Percentiles rank a stretch among this genome's conserved stretches.
phyloP scores from a whole-genome alignment of 2,797 vertebrate species.

The Poeciliopsis gracilis region DNA sequence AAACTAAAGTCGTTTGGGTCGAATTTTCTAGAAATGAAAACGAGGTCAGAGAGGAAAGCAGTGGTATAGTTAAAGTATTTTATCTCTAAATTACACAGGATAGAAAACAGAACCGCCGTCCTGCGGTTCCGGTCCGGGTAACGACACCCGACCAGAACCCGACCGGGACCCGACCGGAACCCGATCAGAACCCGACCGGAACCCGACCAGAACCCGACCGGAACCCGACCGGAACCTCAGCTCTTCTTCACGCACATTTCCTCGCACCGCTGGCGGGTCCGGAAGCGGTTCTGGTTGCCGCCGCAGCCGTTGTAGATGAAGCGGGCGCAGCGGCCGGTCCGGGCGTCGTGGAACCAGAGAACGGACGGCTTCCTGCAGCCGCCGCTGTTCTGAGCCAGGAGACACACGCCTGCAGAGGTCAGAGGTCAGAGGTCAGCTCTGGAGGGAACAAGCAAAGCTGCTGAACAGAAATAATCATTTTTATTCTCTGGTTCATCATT shows the following conservation, averaged over 20 bases:
- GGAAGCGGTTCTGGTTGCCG: conserved; percentile 81
- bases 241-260: conserved; percentile 51
- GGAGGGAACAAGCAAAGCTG: too few relatives aligned
- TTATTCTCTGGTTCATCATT: too few relatives aligned
- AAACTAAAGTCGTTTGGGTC: too few relatives aligned
- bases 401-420: conserved; percentile 67
- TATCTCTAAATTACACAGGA: neutral
- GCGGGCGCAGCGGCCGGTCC: conserved; percentile 52
- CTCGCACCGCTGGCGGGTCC: conserved; percentile 74
- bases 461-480: too few relatives aligned
- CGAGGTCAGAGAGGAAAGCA: neutral
- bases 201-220: too few relatives aligned
- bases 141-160: too few relatives aligned
- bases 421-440: neutral
- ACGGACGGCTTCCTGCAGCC: conserved; percentile 69
- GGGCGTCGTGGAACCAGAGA: conserved; percentile 78
- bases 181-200: neutral
- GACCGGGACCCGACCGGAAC: too few relatives aligned
- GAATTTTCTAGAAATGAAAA: neutral
- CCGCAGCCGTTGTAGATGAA: conserved; percentile 84
- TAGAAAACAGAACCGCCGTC: neutral
- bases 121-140: too few relatives aligned
- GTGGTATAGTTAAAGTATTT: neutral
- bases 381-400: conserved; percentile 63
- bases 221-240: neutral